Conservation (phyloP, 64 coral and sea anemone genomes). For the Pocillopora damicornis region DNA sequence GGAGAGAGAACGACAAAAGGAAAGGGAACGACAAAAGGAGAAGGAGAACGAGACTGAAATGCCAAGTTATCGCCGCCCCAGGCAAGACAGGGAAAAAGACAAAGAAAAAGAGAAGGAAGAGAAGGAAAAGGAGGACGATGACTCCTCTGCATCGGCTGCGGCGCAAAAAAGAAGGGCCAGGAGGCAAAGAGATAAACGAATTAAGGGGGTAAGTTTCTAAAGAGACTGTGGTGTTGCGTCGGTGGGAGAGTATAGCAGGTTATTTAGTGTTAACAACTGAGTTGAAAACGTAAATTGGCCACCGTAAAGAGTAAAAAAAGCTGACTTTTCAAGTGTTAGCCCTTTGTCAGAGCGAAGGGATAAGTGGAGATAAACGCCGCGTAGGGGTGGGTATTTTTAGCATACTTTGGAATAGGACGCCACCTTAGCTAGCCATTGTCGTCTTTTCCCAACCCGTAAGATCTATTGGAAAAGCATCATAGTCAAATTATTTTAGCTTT, state of each 20-base stretch:
- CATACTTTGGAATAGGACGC: background rate
- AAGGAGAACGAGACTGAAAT: constrained; percentile 76
- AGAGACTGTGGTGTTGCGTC: too few relatives aligned
- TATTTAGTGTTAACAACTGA: too few relatives aligned
- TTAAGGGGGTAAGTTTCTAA: too few relatives aligned
- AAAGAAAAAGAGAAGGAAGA: constrained; percentile 45
- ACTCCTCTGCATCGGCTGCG: constrained; percentile 37
- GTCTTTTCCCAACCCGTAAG: too few relatives aligned
- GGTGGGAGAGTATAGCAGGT: too few relatives aligned
- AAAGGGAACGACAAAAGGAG: constrained; percentile 54
- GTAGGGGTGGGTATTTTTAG: constrained; percentile 11
- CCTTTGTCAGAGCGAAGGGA: too few relatives aligned
- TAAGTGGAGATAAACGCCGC: constrained; percentile 68
- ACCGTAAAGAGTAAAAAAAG: too few relatives aligned
- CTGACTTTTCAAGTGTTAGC: too few relatives aligned
- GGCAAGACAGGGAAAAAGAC: background rate
- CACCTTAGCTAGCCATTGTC: too few relatives aligned
- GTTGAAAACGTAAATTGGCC: too few relatives aligned
- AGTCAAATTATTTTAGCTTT: too few relatives aligned
- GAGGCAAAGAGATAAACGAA: constrained; percentile 77
- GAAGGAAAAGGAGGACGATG: constrained; percentile 53
- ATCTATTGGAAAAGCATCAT: too few relatives aligned
- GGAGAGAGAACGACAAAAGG: constrained; percentile 66
- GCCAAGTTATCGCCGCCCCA: constrained; percentile 32
- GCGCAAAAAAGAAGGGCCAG: constrained; percentile 47